Conservation (phyloP, 2,113 vertebrate species). For the Ranitomeya variabilis region DNA sequence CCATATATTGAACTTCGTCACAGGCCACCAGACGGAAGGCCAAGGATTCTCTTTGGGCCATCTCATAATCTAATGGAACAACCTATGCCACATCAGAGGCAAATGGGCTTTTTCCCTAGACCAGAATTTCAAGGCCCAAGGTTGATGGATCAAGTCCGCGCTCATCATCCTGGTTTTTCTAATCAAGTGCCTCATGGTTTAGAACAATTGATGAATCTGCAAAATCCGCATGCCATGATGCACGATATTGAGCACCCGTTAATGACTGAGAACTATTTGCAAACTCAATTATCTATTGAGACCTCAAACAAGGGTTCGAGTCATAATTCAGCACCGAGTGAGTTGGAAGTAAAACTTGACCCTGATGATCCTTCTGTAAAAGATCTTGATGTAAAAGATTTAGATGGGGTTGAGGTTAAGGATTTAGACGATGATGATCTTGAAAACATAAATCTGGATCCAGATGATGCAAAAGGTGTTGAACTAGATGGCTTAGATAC, state of each 20-base stretch:
- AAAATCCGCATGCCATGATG: constrained; percentile 73
- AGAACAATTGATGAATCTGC: constrained; percentile 74
- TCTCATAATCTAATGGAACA: constrained; percentile 71
- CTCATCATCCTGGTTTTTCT: constrained; percentile 66
- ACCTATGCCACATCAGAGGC: constrained; percentile 70
- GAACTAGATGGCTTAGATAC: constrained; percentile 85
- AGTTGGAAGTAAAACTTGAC: constrained; percentile 89
- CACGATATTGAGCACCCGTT: constrained; percentile 81
- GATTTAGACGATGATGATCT: constrained; percentile 94
- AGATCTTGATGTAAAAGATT: constrained; percentile 89
- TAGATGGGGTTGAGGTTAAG: constrained; percentile 88
- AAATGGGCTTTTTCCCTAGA: constrained; percentile 71
- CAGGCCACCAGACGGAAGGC: constrained; percentile 80
- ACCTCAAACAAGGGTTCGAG: constrained; percentile 66
- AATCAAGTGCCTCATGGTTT: constrained; percentile 74
- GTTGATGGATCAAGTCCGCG: constrained; percentile 68
- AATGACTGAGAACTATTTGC: constrained; percentile 74
- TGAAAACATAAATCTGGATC: constrained; percentile 91
- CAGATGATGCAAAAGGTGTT: constrained; percentile 93
- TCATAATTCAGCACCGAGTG: constrained; percentile 67
- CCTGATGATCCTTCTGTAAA: constrained; percentile 91
- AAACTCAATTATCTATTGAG: constrained; percentile 69
- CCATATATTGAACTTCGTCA: constrained; percentile 93
- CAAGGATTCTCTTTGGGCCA: constrained; percentile 75
- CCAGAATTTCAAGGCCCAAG: constrained; percentile 74